Base-by-base conservation (phyloP, 2,797 vertebrate species). In the Sebastes minor region DNA sequence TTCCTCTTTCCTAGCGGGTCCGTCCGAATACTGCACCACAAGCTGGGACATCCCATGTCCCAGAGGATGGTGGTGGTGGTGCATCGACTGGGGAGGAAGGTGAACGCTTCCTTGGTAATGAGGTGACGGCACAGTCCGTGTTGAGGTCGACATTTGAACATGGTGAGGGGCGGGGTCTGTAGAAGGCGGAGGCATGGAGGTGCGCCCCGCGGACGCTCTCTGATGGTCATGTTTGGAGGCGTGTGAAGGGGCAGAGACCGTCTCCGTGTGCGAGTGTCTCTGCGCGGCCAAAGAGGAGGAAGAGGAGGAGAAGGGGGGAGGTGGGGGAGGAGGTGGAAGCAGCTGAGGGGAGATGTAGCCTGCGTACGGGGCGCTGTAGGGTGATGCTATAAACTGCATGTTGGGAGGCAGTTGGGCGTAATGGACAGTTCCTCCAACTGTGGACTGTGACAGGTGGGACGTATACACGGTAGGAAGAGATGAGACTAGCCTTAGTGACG, bases 291-390 rank as follows among this genome's bases (percentile, higher is more conserved):
- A 94, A 61, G 97, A 95, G 84, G 96, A 95, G 92, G 96, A 89
- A 86, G 95, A 1, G 95, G 96, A 81, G 88, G 96, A 94, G 89
- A 96, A 89, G 10, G 96, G 95, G 27, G 96, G 94, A 0, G 96
- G 93, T 0, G 95, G 96, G 71, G 96, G 96, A 0, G 97, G 96
- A 0, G 97, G 97, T 74, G 97, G 96, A 81, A 98, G 96, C 88
- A 99, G 93, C 76, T 97, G 97, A 0, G 98, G 96, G 61, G 97
- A 97, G 93, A 99, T 96, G 94, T 98, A 99, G 86, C 98, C 93
- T 10, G 97, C 82, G 71, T 99, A 99, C 55, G 97, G 97, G 72
- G 96, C 90, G 1, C 95, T 90, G 93, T 99, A 98, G 30, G 97
- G 95, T 20, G 97, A 96, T 60, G 97, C 95, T 2, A 99, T 97